These are phyloP conservation scores for Folsomia candida DNA, from an alignment of 2,888 invertebrate species.

Conservation along the genomic window DNA sequence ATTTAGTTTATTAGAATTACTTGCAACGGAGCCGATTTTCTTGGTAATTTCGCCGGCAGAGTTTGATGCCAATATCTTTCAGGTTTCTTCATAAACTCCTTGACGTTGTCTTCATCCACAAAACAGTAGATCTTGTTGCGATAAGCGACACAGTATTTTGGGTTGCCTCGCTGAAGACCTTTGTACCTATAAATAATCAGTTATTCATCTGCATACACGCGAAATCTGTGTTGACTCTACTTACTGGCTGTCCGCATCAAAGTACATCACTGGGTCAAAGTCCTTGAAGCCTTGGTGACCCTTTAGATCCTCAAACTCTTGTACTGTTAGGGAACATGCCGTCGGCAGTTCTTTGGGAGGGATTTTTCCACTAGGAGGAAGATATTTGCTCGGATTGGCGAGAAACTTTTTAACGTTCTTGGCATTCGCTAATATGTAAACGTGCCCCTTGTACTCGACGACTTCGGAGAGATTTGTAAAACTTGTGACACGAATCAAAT, in stretches of 20 bases:
- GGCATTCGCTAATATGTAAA: conserved; percentile 30
- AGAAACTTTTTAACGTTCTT: conserved; percentile 33
- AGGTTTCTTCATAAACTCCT: conserved; percentile 37
- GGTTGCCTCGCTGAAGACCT: conserved; percentile 36
- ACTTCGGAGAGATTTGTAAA: conserved; percentile 29
- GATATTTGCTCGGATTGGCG: conserved; percentile 32
- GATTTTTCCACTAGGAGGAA: conserved; percentile 15
- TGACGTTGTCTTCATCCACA: conserved; percentile 26
- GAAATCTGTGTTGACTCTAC: neutral
- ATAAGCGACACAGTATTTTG: conserved; percentile 35
- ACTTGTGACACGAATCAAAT: conserved; percentile 26
- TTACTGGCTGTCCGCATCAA: conserved; percentile 31
- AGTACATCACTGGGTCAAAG: conserved; percentile 40
- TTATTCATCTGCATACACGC: neutral
- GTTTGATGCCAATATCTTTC: conserved; percentile 22
- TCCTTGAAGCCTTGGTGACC: conserved; percentile 38
- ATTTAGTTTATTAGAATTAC: too few species aligned
- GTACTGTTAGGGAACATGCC: conserved; percentile 16
- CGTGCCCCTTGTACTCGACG: conserved; percentile 36
- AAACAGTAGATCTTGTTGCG: conserved; percentile 30
- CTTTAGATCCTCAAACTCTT: conserved; percentile 26
- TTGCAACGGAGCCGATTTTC: conserved; percentile 30
- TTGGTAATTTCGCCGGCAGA: conserved; percentile 32
- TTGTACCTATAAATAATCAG: conserved; percentile 24
- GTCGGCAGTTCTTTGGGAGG: conserved; percentile 34